These are phyloP conservation scores for Homalodisca vitripennis DNA, from an alignment of 1,140 invertebrate genomes.

Conservation along the genomic window DNA sequence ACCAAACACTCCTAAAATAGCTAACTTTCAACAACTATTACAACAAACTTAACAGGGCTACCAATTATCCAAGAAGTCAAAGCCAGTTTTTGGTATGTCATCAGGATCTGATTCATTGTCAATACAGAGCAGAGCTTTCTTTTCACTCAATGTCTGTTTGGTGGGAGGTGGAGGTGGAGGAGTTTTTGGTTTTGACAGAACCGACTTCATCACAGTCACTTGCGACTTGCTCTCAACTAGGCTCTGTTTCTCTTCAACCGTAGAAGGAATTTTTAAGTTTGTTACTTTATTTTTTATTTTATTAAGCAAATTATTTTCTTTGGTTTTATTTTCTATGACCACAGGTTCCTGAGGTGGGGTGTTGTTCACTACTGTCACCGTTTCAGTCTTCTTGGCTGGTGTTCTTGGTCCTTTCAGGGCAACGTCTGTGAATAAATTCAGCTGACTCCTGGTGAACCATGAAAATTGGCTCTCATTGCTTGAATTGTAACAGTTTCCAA, in stretches of 20 bases:
- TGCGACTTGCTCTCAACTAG: constrained; percentile 31
- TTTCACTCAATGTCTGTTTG: constrained; percentile 12
- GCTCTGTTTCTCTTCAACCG: constrained; percentile 33
- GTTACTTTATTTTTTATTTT: constrained; percentile 36
- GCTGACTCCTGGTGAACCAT: constrained; percentile 74
- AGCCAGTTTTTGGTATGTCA: constrained; percentile 41
- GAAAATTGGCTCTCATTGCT: constrained; percentile 67
- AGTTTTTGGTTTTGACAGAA: constrained; percentile 36
- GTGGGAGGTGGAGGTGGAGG: constrained; percentile 39
- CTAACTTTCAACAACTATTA: too few species aligned
- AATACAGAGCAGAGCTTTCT: constrained; percentile 20
- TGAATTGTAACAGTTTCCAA: too few species aligned
- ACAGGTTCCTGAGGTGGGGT: not conserved
- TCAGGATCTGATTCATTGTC: constrained; percentile 34
- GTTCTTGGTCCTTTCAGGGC: constrained; percentile 32
- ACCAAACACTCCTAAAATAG: too few species aligned
- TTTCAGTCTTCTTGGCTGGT: constrained; percentile 32
- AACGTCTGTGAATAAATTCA: constrained; percentile 55
- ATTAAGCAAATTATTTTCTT: constrained; percentile 24
- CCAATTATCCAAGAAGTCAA: constrained; percentile 43
- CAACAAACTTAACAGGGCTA: constrained; percentile 32
- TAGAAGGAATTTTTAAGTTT: constrained; percentile 23
- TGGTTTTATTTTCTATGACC: constrained; percentile 19
- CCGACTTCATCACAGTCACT: constrained; percentile 1
- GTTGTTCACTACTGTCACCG: constrained; percentile 28